Base-by-base conservation (phyloP, 2,888 invertebrate genomes). In the Aphidoletes aphidimyza region DNA sequence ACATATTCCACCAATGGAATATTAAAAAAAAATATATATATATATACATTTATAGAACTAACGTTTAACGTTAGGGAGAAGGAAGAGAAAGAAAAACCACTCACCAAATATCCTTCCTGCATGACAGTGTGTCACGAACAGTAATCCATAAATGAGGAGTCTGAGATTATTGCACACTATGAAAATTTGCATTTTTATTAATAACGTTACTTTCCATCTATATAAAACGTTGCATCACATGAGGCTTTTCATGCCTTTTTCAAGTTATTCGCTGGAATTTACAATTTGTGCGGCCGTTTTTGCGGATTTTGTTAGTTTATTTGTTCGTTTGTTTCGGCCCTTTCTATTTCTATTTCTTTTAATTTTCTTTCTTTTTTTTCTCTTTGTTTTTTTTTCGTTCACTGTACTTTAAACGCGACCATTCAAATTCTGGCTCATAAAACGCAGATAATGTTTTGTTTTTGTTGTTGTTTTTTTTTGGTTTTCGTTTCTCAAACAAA, bases 21-120 rank as follows among this genome's bases (percentile, higher is more conserved):
- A n/a, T n/a, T n/a, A n/a, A n/a, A n/a, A n/a, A n/a, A n/a, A n/a
- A 54, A 14, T 54, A 54, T 54, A n/a, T 17, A 54, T n/a, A 54
- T n/a, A n/a, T 54, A 54, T 54, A 54, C 39, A 39, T 8, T 14
- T 11, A 30, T 6, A 30, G 83, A 5, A 22, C 26, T 22, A 78
- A 83, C 26, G n/a, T n/a, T n/a, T n/a, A n/a, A 30, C 0, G 59
- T 30, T 26, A 59, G 26, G 1, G 30, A 26, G 2, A 17, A 59
- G 26, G 78, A 78, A 84, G 84, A 83, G 42, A 36, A 36, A 37
- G 11, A 45, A 83, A 81, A 85, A 42, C n/a, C n/a, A 89, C 90
- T 89, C 87, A 90, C 90, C 90, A 85, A 90, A 90, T 87, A 90
- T 88, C 85, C 90, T 88, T 85, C 89, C 90, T 84, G 86, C 86